Conservation (phyloP, 2,888 invertebrate genomes). For the Tolmerus cingulatus region DNA sequence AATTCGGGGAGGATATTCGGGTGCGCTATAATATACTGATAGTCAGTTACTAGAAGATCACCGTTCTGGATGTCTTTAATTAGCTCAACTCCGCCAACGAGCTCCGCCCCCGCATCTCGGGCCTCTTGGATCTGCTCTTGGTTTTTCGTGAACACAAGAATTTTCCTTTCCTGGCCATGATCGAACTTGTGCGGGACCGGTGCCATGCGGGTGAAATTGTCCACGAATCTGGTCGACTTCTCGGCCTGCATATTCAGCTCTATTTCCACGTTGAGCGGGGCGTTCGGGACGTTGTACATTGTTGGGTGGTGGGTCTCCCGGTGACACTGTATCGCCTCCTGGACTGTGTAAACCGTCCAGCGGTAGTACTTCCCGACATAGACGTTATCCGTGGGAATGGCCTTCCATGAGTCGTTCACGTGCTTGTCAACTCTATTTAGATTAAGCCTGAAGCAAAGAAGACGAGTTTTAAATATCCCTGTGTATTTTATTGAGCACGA, state of each 20-base stretch:
- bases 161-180: constrained; percentile 72
- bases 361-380: constrained; percentile 68
- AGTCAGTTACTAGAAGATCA: constrained; percentile 72
- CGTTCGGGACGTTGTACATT: constrained; percentile 79
- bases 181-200: constrained; percentile 75
- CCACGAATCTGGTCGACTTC: constrained; percentile 70
- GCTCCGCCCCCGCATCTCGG: constrained; percentile 74
- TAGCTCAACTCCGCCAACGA: constrained; percentile 76
- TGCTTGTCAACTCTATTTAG: constrained; percentile 66
- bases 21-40: constrained; percentile 78
- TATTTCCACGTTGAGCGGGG: constrained; percentile 73
- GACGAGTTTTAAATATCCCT: background rate
- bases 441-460: constrained; percentile 58
- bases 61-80: constrained; percentile 82
- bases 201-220: constrained; percentile 73
- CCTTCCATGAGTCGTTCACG: constrained; percentile 68
- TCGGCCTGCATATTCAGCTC: constrained; percentile 79
- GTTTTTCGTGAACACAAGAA: constrained; percentile 80
- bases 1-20: constrained; percentile 81
- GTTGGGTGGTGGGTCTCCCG: constrained; percentile 84
- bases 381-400: constrained; percentile 72
- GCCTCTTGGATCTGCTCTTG: constrained; percentile 66
- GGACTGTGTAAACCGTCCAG: constrained; percentile 71
- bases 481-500: constrained; percentile 27
- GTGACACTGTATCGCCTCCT: constrained; percentile 79